Evolutionary conservation across 2,113 vertebrate species (phyloP), one percentile per base, ranked within the genome.

Genomic region (Tonatia bakeri): DNA sequence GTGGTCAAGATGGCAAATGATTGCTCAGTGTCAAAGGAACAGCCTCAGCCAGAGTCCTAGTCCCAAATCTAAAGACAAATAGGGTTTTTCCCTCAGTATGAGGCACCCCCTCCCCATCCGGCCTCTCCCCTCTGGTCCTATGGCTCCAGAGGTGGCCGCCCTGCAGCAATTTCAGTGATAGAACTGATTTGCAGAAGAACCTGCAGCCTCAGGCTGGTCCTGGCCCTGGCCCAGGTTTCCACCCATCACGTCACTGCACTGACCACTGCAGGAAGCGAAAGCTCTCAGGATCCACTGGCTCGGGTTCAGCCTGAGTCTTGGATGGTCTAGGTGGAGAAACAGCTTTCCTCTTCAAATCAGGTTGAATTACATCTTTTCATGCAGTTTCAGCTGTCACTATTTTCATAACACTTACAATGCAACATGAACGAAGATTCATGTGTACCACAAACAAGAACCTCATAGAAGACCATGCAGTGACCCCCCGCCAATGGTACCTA

Each of bases 261-360:
- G 11, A 40, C 43, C 1, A 0, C 36, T 52, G 4, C 20, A 2
- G 33, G 31, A 36, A 69, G 17, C 0, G 12, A n/a, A 15, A 0
- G 4, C 40, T 64, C 47, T 45, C n/a, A 22, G 16, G n/a, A 16
- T 4, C 17, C 3, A 22, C 4, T 64, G 77, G 61, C 38, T 61
- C n/a, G 22, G 11, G 9, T 22, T 28, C 43, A 52, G 40, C 7
- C 79, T 8, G 22, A 61, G 19, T n/a, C 19, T 54, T 69, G 50
- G 20, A 86, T 26, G 4, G 36, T 15, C 10, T 4, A 19, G 10
- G 7, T 75, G 52, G 69, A 84, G 50, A 88, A 93, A 82, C 81
- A 61, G 1, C 19, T 40, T 95, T 73, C 52, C 59, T 70, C 92
- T 88, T 70, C 88, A 92, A 94, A 90, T 87, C 75, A 13, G 38